Evolutionary conservation across 1,140 invertebrate genomes (phyloP).

Genomic region (Plectrocnemia conspersa): DNA sequence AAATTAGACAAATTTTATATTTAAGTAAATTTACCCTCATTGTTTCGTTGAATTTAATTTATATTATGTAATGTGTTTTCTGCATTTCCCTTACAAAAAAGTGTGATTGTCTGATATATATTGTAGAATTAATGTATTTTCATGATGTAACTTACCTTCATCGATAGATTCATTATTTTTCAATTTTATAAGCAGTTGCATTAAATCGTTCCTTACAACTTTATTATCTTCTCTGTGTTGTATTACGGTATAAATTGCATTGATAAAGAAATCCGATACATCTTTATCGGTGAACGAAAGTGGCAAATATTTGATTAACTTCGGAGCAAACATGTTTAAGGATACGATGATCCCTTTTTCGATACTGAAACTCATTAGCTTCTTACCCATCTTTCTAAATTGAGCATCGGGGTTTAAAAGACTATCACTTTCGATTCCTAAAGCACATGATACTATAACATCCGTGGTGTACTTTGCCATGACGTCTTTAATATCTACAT

Average conservation of each 20-base stretch:
- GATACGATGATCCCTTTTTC: neutral
- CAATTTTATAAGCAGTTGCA: slow-evolving; percentile 43
- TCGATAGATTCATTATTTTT: slow-evolving; percentile 36
- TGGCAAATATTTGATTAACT: slow-evolving; percentile 36
- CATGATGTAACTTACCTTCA: slow-evolving; percentile 38
- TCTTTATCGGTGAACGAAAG: slow-evolving; percentile 33
- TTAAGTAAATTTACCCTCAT: slow-evolving; percentile 52
- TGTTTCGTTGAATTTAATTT: slow-evolving; percentile 41
- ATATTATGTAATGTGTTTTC: slow-evolving; percentile 48
- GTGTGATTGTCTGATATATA: too few species aligned
- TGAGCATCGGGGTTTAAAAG: slow-evolving; percentile 36
- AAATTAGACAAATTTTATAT: too few species aligned
- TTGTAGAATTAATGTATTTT: too few species aligned
- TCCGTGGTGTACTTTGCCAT: slow-evolving; percentile 37
- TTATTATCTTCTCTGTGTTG: slow-evolving; percentile 42
- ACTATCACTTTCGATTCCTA: slow-evolving; percentile 41
- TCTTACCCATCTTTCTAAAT: slow-evolving; percentile 42
- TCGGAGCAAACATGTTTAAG: slow-evolving; percentile 36
- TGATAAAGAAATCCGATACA: slow-evolving; percentile 41
- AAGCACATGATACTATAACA: slow-evolving; percentile 41
- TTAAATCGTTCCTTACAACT: slow-evolving; percentile 43
- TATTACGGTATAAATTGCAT: slow-evolving; percentile 40
- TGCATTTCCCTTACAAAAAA: too few species aligned
- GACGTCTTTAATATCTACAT: slow-evolving; percentile 44
- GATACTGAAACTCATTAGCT: slow-evolving; percentile 35